A percentile compares a stretch with the other conserved stretches of the same genome.
These are phyloP conservation scores for Cepaea hortensis DNA, from an alignment of 2,888 invertebrate species.

Conservation along the genomic window DNA sequence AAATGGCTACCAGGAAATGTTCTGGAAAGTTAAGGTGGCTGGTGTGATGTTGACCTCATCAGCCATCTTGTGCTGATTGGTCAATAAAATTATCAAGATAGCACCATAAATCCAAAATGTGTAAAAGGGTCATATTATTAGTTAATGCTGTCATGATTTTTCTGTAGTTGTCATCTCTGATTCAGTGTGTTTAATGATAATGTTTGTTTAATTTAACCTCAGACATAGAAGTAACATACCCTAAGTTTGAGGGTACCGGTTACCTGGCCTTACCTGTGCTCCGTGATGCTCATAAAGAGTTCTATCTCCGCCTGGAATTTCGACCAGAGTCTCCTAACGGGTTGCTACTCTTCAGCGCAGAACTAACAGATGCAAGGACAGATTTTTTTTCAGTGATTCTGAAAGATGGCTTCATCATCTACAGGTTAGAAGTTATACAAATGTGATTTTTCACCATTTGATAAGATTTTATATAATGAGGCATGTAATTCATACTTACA, in stretches of 20 bases:
- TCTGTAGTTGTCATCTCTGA: background rate
- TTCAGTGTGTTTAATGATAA: background rate
- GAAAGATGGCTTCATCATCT: conserved; percentile 87
- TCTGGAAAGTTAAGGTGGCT: no score
- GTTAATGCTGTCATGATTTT: no score
- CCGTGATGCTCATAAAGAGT: conserved; percentile 88
- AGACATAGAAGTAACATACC: conserved; percentile 71
- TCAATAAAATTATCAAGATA: no score
- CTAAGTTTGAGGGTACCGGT: conserved; percentile 90
- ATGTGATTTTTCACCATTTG: no score
- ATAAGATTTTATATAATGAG: no score
- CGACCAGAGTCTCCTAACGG: conserved; percentile 87
- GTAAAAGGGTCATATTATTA: no score
- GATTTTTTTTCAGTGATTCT: conserved; percentile 92
- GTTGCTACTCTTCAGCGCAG: conserved; percentile 91
- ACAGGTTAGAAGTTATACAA: conserved; percentile 79
- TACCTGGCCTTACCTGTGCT: conserved; percentile 91
- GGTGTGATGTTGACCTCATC: no score
- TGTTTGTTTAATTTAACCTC: conserved; percentile 26
- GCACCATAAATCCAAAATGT: no score
- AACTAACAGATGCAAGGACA: conserved; percentile 88
- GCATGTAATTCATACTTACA: no score
- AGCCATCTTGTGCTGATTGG: no score
- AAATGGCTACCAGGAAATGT: no score
- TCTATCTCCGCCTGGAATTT: conserved; percentile 89